phyloP scores from a whole-genome alignment of 2,888 invertebrate species.

The Acleris literana region DNA sequence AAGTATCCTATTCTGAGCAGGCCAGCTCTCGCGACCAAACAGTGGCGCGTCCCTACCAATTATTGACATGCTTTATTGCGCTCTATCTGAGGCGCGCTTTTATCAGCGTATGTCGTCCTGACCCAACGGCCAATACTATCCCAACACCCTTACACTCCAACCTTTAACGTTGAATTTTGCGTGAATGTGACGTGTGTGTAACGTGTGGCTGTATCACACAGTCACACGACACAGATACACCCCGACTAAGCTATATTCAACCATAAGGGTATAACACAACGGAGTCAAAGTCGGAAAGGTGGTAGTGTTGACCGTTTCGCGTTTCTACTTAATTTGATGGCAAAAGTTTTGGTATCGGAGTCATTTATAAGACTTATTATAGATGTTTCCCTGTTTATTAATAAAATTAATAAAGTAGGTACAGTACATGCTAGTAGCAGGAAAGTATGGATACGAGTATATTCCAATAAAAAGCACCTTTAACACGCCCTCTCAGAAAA shows the following conservation, averaged over 20 bases:
- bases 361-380: constrained; percentile 64
- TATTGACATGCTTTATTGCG: constrained; percentile 77
- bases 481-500: no score
- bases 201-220: no score
- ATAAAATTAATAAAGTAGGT: background rate
- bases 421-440: no score
- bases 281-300: constrained; percentile 28
- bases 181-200: no score
- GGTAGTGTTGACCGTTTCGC: constrained; percentile 43
- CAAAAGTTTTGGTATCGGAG: constrained; percentile 73
- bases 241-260: constrained; percentile 40
- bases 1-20: constrained; percentile 42
- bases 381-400: constrained; percentile 24
- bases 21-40: constrained; percentile 44
- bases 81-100: constrained; percentile 65
- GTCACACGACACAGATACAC: background rate
- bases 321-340: constrained; percentile 79
- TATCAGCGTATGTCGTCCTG: constrained; percentile 72
- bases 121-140: constrained; percentile 16
- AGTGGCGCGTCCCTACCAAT: constrained; percentile 69
- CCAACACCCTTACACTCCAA: background rate
- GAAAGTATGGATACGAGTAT: no score
- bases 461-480: no score
- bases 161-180: no score
- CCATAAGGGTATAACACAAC: constrained; percentile 44